Conservation (phyloP, 92 coral and sea anemone genomes). For the Anthopleura xanthogrammica region DNA sequence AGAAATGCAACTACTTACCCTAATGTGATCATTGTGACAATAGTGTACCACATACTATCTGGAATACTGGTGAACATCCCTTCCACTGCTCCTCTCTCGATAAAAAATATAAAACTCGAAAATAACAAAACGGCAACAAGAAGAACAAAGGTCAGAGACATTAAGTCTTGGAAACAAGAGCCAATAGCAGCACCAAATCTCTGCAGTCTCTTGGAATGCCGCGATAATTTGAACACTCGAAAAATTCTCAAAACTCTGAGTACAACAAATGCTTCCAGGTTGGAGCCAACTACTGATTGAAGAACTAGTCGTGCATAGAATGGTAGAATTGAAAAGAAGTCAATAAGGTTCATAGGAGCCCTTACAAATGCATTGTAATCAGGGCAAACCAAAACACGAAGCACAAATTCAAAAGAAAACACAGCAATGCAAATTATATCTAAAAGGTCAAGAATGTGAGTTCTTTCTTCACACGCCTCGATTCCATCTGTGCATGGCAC, state of each 20-base stretch:
- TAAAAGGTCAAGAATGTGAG: constrained; percentile 64
- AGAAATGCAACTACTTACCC: constrained; percentile 60
- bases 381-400: constrained; percentile 74
- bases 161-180: constrained; percentile 72
- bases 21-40: constrained; percentile 90
- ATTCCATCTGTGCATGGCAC: constrained; percentile 73
- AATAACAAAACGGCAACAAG: constrained; percentile 78
- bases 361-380: constrained; percentile 54
- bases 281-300: constrained; percentile 60
- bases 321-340: constrained; percentile 83
- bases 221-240: constrained; percentile 83
- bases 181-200: constrained; percentile 83
- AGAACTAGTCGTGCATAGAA: constrained; percentile 72
- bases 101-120: constrained; percentile 88
- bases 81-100: constrained; percentile 75
- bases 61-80: constrained; percentile 89
- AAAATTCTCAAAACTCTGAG: constrained; percentile 88
- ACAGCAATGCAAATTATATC: constrained; percentile 80
- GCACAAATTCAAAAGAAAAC: constrained; percentile 76
- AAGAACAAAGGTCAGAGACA: constrained; percentile 78
- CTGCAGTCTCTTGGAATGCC: constrained; percentile 88
- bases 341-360: constrained; percentile 84
- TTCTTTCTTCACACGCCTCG: constrained; percentile 56
- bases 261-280: constrained; percentile 86
- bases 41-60: constrained; percentile 97